phyloP scores from a whole-genome alignment of 2,113 vertebrate species.

The Calidris pygmaea region DNA sequence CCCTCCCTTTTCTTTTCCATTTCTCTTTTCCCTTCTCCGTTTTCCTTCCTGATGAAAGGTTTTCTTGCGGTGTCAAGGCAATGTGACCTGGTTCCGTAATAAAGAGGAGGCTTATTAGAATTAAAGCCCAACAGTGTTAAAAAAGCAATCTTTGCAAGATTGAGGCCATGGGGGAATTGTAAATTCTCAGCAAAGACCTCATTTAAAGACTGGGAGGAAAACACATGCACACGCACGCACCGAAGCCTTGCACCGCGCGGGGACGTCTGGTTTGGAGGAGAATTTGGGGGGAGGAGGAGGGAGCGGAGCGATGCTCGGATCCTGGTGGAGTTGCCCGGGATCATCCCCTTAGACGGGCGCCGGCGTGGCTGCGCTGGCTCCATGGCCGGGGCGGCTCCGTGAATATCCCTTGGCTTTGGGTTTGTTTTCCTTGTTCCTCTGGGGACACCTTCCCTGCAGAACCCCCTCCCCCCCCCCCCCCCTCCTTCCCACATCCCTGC shows the following conservation, averaged over 20 bases:
- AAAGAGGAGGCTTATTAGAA: slow-evolving; percentile 74
- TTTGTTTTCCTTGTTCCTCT: slow-evolving; percentile 39
- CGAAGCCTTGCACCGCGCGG: not conserved
- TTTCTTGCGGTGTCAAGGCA: slow-evolving; percentile 64
- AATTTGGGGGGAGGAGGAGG: not conserved
- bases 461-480: not conserved
- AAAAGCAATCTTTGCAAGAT: slow-evolving; percentile 76
- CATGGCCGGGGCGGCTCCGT: not conserved
- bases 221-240: not conserved
- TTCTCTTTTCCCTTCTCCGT: not conserved
- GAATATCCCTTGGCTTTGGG: not conserved
- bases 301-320: accelerated
- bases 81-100: slow-evolving; percentile 73
- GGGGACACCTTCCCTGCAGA: not conserved
- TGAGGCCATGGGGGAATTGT: slow-evolving; percentile 74
- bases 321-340: not conserved
- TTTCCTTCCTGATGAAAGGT: not conserved
- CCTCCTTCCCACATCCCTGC: not conserved
- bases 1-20: not conserved
- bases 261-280: slow-evolving; percentile 24
- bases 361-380: not conserved
- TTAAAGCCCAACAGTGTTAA: slow-evolving; percentile 73
- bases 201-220: slow-evolving; percentile 60
- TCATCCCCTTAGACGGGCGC: slow-evolving; percentile 1
- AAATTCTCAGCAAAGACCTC: slow-evolving; percentile 76